Conservation (phyloP, 92 coral and sea anemone species). For the Palythoa caribaeorum region DNA sequence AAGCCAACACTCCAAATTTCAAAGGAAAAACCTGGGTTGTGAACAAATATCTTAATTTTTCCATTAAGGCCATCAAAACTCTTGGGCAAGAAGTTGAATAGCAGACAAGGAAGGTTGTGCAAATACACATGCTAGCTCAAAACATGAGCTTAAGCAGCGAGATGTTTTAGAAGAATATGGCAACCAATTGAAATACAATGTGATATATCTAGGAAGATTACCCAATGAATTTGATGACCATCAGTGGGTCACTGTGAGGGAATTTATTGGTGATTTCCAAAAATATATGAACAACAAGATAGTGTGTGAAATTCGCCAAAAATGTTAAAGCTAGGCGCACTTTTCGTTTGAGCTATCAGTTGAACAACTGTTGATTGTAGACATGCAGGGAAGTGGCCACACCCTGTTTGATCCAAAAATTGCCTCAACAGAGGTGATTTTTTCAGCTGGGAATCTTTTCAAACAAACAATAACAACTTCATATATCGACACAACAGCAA, state of each 20-base stretch:
- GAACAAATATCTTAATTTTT: too few relatives aligned
- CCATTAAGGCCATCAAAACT: too few relatives aligned
- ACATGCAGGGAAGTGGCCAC: conserved; percentile 4
- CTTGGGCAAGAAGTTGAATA: too few relatives aligned
- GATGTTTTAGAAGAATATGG: neutral
- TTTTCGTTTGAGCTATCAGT: neutral
- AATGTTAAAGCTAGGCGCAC: neutral
- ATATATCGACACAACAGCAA: neutral
- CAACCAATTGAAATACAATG: neutral
- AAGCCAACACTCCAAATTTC: too few relatives aligned
- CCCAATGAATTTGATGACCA: conserved; percentile 4
- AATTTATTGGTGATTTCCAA: neutral
- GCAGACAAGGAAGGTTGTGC: too few relatives aligned
- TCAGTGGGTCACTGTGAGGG: conserved; percentile 7
- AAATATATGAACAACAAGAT: conserved; percentile 1
- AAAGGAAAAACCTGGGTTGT: too few relatives aligned
- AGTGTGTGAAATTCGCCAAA: neutral
- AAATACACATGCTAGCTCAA: too few relatives aligned
- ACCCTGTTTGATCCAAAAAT: neutral
- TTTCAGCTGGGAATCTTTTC: conserved; percentile 1
- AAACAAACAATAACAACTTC: neutral
- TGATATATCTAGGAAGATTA: neutral
- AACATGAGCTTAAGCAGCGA: too few relatives aligned
- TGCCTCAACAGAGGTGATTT: conserved; percentile 5
- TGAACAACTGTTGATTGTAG: neutral